Evolutionary conservation across 2,888 invertebrate genomes (phyloP).

Genomic region (Girardia tigrina): DNA sequence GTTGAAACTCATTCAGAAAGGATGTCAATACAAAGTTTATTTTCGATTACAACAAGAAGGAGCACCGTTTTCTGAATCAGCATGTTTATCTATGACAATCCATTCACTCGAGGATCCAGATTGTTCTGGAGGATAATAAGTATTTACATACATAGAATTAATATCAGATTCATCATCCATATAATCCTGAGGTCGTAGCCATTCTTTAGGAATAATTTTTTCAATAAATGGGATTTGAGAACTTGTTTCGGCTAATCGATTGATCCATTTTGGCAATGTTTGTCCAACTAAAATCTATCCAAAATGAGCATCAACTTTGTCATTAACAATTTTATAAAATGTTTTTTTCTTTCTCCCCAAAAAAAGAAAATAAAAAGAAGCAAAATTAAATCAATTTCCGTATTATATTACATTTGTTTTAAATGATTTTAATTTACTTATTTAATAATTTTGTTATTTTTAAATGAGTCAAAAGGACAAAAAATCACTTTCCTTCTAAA

Average conservation of each 20-base stretch:
- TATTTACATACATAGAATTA: not conserved
- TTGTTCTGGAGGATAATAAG: not conserved
- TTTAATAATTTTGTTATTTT: too few species aligned
- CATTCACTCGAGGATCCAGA: not conserved
- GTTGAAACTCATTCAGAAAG: not conserved
- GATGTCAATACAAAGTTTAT: not conserved
- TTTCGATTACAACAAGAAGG: not conserved
- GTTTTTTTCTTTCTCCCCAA: too few species aligned
- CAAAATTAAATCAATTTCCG: too few species aligned
- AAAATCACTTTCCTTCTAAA: too few species aligned
- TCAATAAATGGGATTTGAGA: not conserved
- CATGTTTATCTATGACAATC: not conserved
- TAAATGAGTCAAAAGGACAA: too few species aligned
- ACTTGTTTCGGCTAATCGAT: conserved; percentile 15
- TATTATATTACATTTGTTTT: too few species aligned
- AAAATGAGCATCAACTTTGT: too few species aligned
- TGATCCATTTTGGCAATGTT: conserved; percentile 6
- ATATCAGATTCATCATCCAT: not conserved
- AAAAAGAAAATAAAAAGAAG: too few species aligned
- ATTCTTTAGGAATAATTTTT: conserved; percentile 24
- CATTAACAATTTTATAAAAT: too few species aligned
- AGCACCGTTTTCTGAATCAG: not conserved
- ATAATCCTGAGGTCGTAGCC: conserved; percentile 24
- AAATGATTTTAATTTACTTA: too few species aligned
- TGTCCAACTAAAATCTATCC: not conserved